These are phyloP conservation scores for Sternotherus odoratus DNA, from an alignment of 2,797 vertebrate genomes.

Conservation along the genomic window DNA sequence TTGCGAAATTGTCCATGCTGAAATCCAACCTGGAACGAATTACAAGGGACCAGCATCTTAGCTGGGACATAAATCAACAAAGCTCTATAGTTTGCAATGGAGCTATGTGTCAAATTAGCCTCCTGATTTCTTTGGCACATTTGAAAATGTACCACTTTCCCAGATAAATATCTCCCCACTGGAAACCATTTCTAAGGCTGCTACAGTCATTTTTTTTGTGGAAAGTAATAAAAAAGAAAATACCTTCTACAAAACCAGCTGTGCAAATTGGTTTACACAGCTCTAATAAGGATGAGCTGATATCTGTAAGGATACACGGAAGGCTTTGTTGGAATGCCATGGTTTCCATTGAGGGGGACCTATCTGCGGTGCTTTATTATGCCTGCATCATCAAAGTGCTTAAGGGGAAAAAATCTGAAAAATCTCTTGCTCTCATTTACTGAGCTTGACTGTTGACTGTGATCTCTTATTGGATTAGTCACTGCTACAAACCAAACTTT, in stretches of 20 bases:
- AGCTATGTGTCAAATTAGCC: neutral
- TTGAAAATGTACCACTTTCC: slow-evolving; percentile 46
- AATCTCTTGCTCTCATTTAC: slow-evolving; percentile 66
- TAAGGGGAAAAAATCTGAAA: slow-evolving; percentile 51
- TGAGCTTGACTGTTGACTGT: slow-evolving; percentile 80
- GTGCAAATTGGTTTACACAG: slow-evolving; percentile 62
- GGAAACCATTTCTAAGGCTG: neutral
- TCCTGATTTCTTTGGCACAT: neutral
- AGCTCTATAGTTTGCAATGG: slow-evolving; percentile 58
- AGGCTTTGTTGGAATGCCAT: slow-evolving; percentile 71
- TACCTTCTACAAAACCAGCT: slow-evolving; percentile 1
- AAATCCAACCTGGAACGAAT: slow-evolving; percentile 70
- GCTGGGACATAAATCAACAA: slow-evolving; percentile 59
- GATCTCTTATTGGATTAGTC: slow-evolving; percentile 80
- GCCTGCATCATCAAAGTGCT: slow-evolving; percentile 73
- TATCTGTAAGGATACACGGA: slow-evolving; percentile 68
- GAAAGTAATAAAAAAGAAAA: neutral
- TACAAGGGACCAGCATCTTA: slow-evolving; percentile 56
- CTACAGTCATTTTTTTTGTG: slow-evolving; percentile 25
- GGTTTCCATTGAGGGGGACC: slow-evolving; percentile 73
- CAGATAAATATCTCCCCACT: neutral
- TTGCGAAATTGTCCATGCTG: slow-evolving; percentile 21
- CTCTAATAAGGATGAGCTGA: slow-evolving; percentile 75
- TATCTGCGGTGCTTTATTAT: slow-evolving; percentile 70
- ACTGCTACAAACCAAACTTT: slow-evolving; percentile 77